These are phyloP conservation scores for Campylorhamphus procurvoides DNA, from an alignment of 2,113 vertebrate genomes.

Conservation along the genomic window DNA sequence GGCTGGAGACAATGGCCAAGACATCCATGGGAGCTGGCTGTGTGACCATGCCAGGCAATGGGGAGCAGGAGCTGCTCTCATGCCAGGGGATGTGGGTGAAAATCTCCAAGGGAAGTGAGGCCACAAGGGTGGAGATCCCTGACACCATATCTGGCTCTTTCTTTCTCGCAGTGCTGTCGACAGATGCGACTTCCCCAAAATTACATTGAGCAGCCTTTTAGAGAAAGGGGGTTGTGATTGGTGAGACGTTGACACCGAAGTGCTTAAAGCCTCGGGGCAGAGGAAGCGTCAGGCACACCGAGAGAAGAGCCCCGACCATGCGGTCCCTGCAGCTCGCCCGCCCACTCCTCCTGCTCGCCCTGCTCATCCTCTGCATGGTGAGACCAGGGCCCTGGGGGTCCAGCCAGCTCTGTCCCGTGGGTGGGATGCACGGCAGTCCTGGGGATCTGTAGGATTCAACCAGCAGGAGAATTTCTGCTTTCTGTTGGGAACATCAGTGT, in stretches of 20 bases:
- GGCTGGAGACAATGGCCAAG: background rate
- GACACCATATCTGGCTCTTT: rapidly evolving
- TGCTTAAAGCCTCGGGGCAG: background rate
- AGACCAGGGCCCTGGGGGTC: background rate
- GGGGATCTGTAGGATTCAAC: background rate
- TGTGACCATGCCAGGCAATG: rapidly evolving
- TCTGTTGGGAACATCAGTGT: rapidly evolving
- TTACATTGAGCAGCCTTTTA: rapidly evolving
- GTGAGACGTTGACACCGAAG: rapidly evolving
- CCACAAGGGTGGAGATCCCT: background rate
- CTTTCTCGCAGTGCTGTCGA: rapidly evolving
- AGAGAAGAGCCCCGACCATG: background rate
- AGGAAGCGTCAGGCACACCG: background rate
- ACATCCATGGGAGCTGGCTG: rapidly evolving
- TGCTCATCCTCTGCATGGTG: slow-evolving; percentile 19
- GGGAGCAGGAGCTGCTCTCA: background rate
- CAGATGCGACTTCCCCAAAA: rapidly evolving
- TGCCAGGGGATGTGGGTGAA: rapidly evolving
- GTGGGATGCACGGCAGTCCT: rapidly evolving
- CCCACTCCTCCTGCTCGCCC: background rate
- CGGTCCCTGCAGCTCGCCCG: background rate
- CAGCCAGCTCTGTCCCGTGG: rapidly evolving
- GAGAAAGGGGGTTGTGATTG: background rate
- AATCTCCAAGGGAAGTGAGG: rapidly evolving
- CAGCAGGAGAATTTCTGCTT: background rate